Evolutionary conservation across 2,888 invertebrate genomes (phyloP), one percentile per base, ranked within the genome.

Genomic region (Elmis aenea): DNA sequence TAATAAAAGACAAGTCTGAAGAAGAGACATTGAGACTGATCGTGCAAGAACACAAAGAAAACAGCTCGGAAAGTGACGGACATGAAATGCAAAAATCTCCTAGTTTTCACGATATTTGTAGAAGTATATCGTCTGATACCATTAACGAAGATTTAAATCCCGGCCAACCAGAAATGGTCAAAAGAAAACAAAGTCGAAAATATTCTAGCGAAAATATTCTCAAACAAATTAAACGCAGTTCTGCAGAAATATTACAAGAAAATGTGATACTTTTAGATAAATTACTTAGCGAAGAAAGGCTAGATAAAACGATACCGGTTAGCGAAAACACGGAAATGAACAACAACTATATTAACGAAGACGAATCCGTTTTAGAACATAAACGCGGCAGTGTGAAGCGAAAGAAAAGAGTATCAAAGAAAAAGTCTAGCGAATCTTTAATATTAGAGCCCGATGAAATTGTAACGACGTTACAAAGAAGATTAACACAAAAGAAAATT

Each of bases 1-100:
- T 78, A 24, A 79, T 86, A 13, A 77, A 75, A 53, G 76, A 82
- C 54, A 71, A 75, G 55, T 65, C 73, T 52, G 61, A 53, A 61
- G 62, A 64, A 15, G 59, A 64, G 14, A 26, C 26, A 33, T 14
- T 21, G 25, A 29, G 28, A 33, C 37, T 46, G 36, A 44, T 51
- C 25, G 40, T 52, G 24, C 32, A 48, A 18, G 34, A 47, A 6
- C 47, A 53, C 8, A 48, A 50, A 27, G 24, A 48, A 13, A 35
- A 22, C 2, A 37, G 47, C 26, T 55, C 42, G 26, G 18, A 33
- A 29, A 43, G 27, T 28, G 51, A 39, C 20, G 9, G 12, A 2
- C 10, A 13, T 13, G 26, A 26, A 3, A 23, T 52, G 11, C 18
- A 36, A 3, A 60, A 59, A 43, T 52, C 59, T 18, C 71, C 74